Base-by-base conservation (phyloP, 2,888 invertebrate species). In the Drosophila siamana region DNA sequence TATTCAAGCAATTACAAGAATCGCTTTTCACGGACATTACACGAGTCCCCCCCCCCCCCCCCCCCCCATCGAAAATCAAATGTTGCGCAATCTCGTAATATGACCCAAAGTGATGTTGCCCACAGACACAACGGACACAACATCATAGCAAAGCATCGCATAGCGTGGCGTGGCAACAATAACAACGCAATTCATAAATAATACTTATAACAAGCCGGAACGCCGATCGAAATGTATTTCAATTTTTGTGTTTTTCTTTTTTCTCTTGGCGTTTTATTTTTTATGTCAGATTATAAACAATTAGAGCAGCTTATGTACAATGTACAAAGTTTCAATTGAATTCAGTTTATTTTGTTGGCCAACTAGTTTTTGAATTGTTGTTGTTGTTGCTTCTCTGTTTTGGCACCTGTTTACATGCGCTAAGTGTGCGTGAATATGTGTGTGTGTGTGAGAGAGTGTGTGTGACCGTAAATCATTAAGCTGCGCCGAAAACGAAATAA, bases 391-490 rank as follows among this genome's bases (percentile, higher is more conserved):
- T 43, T 40, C 50, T 66, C 47, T 67, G 68, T 69, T 75, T 75
- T 73, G 70, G 69, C 82, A 82, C 82, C 82, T 82, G 85, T 79
- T 85, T 70, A 78, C 74, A 76, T 73, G 72, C 56, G 52, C 72
- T 59, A 64, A 66, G 26, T 38, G 26, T 52, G 61, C 8, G 44
- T 46, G 24, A 30, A 50, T 66, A 1, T 30, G 30, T 4, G 40
- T 50, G 30, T 13, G 59, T 43, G 48, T 63, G 41, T 30, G 57
- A 47, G 38, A 59, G 36, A 51, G 69, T 69, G 30, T 61, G 50
- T 66, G 67, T 71, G 64, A 57, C 70, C 54, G 72, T 75, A 75
- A 75, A 71, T 75, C 76, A 75, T 60, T 71, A 75, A 61, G 62
- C 57, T 46, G 22, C 40, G 50, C 24, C 48, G n/a, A 40, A 54